phyloP scores from a whole-genome alignment of 2,113 vertebrate genomes.

The Pachycephala philippinensis region DNA sequence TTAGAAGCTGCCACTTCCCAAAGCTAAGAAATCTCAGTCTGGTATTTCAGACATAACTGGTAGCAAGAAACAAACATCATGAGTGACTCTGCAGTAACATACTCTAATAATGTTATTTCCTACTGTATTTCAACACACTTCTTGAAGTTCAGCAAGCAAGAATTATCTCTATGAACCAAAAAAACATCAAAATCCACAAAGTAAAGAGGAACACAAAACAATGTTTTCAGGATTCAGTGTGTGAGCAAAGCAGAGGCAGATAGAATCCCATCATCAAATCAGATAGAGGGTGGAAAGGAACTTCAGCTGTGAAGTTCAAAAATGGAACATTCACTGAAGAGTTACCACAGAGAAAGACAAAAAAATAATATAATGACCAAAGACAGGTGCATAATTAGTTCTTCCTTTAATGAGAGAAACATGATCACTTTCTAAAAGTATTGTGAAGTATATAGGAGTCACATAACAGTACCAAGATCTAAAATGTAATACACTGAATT shows the following conservation, averaged over 20 bases:
- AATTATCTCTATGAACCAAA: background rate
- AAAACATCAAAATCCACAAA: background rate
- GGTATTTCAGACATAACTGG: background rate
- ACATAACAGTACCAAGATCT: background rate
- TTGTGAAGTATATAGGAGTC: background rate
- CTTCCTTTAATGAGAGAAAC: background rate
- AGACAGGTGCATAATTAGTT: background rate
- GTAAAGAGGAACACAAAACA: background rate
- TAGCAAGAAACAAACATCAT: accelerated
- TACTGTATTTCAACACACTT: background rate
- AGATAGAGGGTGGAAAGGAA: background rate
- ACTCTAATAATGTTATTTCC: background rate
- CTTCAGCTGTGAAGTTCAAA: background rate
- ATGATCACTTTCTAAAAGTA: background rate
- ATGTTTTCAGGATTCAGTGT: background rate
- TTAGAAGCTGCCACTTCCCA: background rate
- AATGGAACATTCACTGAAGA: background rate
- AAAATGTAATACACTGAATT: background rate
- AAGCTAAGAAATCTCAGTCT: background rate
- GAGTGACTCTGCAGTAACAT: background rate
- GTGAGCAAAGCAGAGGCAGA: background rate
- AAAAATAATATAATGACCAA: background rate
- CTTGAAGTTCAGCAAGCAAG: background rate
- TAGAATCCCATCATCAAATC: background rate
- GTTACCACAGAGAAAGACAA: background rate